phyloP scores from a whole-genome alignment of 2,888 invertebrate genomes.

The Trisateles emortualis region DNA sequence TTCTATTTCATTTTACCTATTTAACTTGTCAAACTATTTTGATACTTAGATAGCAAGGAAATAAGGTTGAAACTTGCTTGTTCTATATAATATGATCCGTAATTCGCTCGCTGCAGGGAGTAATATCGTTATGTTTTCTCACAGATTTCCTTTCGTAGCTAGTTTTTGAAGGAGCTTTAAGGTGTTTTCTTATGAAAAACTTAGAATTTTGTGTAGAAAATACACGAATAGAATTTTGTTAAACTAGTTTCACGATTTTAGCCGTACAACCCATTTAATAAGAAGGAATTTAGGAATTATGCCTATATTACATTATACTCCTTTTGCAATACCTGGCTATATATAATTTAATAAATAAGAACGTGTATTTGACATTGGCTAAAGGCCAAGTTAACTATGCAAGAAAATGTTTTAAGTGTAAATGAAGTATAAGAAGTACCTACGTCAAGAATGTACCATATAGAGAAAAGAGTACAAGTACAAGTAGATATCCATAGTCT shows the following conservation, averaged over 20 bases:
- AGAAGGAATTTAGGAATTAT: neutral
- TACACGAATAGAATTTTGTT: constrained; percentile 8
- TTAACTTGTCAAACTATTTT: constrained; percentile 12
- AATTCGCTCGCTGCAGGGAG: constrained; percentile 57
- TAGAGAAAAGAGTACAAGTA: too few species aligned
- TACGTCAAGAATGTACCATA: too few species aligned
- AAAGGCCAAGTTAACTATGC: too few species aligned
- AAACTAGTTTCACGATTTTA: neutral
- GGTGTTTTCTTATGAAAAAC: constrained; percentile 32
- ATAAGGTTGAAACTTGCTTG: constrained; percentile 27
- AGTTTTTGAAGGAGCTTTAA: constrained; percentile 35
- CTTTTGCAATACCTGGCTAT: too few species aligned
- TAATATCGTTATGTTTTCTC: constrained; percentile 66
- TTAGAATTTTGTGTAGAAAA: constrained; percentile 10
- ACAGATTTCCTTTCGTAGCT: constrained; percentile 55
- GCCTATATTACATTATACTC: too few species aligned
- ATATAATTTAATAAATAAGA: too few species aligned
- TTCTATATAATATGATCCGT: constrained; percentile 18
- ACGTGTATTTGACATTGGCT: too few species aligned
- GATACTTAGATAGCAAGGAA: accelerated
- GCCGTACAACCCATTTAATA: too few species aligned
- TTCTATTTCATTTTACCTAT: constrained; percentile 27
- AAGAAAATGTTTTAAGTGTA: too few species aligned
- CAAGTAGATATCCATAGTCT: too few species aligned
- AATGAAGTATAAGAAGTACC: too few species aligned